phyloP scores from a whole-genome alignment of 2,113 vertebrate genomes.

The Cygnus atratus region DNA sequence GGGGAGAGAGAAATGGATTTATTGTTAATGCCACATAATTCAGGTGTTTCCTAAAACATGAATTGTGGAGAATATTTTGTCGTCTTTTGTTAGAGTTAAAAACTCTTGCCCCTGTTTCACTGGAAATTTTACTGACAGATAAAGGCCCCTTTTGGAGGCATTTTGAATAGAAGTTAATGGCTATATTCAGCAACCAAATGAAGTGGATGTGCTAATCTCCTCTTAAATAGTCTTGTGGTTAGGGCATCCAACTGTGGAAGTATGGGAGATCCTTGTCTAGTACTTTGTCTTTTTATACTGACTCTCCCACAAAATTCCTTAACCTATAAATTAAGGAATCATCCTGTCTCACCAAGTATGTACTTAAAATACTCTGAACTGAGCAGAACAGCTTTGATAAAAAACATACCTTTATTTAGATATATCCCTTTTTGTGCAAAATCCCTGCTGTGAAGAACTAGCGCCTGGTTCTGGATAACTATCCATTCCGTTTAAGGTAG shows the following conservation, averaged over 20 bases:
- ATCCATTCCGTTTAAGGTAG: neutral
- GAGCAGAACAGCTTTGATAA: neutral
- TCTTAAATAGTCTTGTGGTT: neutral
- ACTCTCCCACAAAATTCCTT: neutral
- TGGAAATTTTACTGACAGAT: neutral
- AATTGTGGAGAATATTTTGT: neutral
- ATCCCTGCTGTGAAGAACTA: neutral
- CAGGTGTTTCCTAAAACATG: neutral
- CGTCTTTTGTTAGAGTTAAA: neutral
- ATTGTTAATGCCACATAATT: neutral
- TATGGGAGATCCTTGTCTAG: neutral
- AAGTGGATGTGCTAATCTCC: neutral
- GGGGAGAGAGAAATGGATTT: neutral
- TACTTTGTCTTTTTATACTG: neutral
- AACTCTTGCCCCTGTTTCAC: neutral
- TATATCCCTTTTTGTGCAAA: neutral
- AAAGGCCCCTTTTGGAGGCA: neutral
- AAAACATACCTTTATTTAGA: neutral
- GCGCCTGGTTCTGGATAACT: neutral
- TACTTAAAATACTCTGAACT: neutral
- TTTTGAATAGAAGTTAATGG: neutral
- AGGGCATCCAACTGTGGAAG: neutral
- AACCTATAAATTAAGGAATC: neutral
- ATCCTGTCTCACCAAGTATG: neutral
- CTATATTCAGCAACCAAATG: neutral